Evolutionary conservation across 2,797 vertebrate species (phyloP), one percentile per base, ranked within the genome.

Genomic region (Sebastes iracundus): DNA sequence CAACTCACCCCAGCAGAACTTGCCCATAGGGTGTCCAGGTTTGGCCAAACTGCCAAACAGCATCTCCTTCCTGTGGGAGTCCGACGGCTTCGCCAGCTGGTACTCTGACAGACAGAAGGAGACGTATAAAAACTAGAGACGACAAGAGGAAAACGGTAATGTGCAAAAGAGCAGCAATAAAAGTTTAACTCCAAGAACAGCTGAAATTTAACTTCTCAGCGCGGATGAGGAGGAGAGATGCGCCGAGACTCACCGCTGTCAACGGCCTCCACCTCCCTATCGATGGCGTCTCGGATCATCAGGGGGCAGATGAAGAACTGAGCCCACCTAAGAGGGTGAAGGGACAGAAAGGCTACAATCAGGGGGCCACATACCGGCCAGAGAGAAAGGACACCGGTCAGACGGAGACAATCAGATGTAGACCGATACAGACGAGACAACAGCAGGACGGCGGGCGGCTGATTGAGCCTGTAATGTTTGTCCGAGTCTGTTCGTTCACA

Each of bases 231-330:
- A 49, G 10, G 22, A 68, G 38, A 6, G 14, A 61, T 16, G 60
- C 32, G 1, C 13, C 4, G 25, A 72, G 70, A 88, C 95, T 95
- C 92, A 99, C 98, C 98, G 77, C 98, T 99, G 93, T 99, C 98
- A 6, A 99, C 97, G 27, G 98, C 98, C 93, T 99, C 98, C 63
- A 99, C 98, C 93, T 99, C 98, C 80, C 98, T 94, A 79, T 99
- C 97, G 78, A 99, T 97, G 72, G 98, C 97, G 70, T 99, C 98
- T 85, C 96, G 96, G 92, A 99, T 98, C 98, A 99, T 99, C 72
- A 99, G 94, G 0, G 98, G 98, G 75, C 97, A 97, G 88, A 99
- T 98, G 76, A 99, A 99, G 94, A 99, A 99, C 61, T 99, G 98
- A 46, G 98, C 98, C 98, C 98, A 99, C 88, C 98, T 99, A 78